phyloP scores from a whole-genome alignment of 1,140 invertebrate species.

The Ips nitidus region DNA sequence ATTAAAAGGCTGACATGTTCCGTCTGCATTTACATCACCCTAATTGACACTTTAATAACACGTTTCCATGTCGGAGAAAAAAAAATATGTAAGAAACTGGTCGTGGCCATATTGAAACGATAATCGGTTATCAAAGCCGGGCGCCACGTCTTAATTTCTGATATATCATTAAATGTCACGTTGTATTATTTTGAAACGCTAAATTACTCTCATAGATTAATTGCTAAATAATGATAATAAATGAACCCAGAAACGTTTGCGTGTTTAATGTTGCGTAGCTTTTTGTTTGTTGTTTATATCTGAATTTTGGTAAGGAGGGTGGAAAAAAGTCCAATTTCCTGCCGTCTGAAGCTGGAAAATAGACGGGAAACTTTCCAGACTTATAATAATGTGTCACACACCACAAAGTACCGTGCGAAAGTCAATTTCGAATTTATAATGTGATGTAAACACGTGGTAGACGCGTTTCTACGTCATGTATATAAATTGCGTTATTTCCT shows the following conservation, averaged over 20 bases:
- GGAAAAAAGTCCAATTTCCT: too few relatives aligned
- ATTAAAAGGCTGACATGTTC: background rate
- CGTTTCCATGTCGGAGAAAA: slow-evolving; percentile 3
- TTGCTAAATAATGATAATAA: slow-evolving; percentile 6
- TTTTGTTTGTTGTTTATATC: background rate
- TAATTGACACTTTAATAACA: slow-evolving; percentile 7
- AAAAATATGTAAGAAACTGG: slow-evolving; percentile 13
- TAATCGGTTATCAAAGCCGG: slow-evolving; percentile 16
- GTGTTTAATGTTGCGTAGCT: background rate
- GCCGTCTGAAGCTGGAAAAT: too few relatives aligned
- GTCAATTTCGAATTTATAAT: too few relatives aligned
- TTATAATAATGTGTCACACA: too few relatives aligned
- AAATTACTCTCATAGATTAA: slow-evolving; percentile 17
- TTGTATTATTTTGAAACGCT: slow-evolving; percentile 15
- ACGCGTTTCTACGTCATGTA: too few relatives aligned
- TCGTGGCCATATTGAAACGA: slow-evolving; percentile 10
- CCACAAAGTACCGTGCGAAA: too few relatives aligned
- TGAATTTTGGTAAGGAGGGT: too few relatives aligned
- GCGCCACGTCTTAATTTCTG: slow-evolving; percentile 17
- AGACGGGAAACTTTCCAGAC: too few relatives aligned
- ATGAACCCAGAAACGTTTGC: background rate
- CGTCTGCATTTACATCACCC: slow-evolving; percentile 4
- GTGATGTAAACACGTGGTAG: too few relatives aligned
- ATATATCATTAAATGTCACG: slow-evolving; percentile 23
- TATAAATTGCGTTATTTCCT: too few relatives aligned